Percentiles rank a stretch among this genome's conserved stretches.
Conservation (phyloP, 1,140 invertebrate species). For the Dolichoris vasculosae region DNA sequence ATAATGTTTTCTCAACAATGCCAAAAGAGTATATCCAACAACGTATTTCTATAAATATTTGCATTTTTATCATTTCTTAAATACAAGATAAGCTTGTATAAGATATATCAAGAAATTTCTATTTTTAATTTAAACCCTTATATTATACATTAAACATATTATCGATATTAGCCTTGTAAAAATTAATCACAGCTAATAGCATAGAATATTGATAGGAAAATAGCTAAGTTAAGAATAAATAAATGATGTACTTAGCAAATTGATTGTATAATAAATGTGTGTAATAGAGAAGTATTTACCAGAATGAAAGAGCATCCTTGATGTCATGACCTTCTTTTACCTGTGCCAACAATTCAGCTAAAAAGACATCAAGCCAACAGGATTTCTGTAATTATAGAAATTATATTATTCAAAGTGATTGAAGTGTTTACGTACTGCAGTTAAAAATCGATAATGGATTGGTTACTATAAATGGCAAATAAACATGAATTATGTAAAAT, state of each 20-base stretch:
- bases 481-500: not conserved
- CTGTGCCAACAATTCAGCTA: slow-evolving; percentile 78
- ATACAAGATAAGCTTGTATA: no score
- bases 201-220: not conserved
- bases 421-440: not conserved
- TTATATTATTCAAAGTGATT: not conserved
- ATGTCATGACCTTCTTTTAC: slow-evolving; percentile 77
- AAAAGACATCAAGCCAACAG: slow-evolving; percentile 79
- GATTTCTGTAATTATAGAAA: slow-evolving; percentile 76
- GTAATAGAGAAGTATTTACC: slow-evolving; percentile 68
- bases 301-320: slow-evolving; percentile 78
- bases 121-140: no score
- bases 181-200: not conserved
- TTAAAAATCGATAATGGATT: not conserved
- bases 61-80: no score
- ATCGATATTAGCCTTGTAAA: not conserved
- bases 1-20: not conserved
- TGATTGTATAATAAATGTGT: slow-evolving; percentile 7
- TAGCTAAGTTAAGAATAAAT: not conserved
- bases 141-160: not conserved
- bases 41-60: no score
- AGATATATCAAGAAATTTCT: no score
- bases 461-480: not conserved
- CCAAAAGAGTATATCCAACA: not conserved
- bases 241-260: not conserved